Conservation (phyloP, 2,797 vertebrate genomes). For the Glyptemys insculpta region DNA sequence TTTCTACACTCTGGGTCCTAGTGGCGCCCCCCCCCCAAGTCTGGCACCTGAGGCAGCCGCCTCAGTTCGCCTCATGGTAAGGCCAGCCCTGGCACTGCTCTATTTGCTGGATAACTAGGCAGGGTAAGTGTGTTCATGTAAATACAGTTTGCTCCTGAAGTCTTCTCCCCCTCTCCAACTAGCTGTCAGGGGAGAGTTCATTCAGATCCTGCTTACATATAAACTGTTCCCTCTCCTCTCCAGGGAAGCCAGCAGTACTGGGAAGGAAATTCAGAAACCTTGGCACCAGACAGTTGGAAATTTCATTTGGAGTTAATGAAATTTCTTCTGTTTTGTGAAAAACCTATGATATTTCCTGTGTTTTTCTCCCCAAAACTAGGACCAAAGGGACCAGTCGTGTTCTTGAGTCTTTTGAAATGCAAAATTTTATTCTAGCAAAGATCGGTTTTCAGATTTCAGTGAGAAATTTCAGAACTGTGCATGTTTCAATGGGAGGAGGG, state of each 20-base stretch:
- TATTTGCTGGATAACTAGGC: no score
- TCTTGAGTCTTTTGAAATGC: background rate
- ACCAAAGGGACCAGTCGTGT: background rate
- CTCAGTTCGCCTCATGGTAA: no score
- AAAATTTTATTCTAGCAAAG: background rate
- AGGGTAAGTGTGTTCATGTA: no score
- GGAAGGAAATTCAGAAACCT: background rate
- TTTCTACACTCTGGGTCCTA: no score
- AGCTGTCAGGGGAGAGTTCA: no score
- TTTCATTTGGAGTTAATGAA: background rate
- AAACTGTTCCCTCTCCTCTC: background rate
- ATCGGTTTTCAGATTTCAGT: slow-evolving; percentile 24
- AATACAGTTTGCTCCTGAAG: no score
- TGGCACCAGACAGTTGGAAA: background rate
- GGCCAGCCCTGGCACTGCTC: no score
- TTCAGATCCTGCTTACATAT: background rate
- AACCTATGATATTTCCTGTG: background rate
- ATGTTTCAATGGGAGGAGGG: slow-evolving; percentile 25
- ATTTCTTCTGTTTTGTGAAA: background rate
- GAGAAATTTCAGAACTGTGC: slow-evolving; percentile 2
- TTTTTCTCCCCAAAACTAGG: background rate
- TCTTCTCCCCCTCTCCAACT: no score
- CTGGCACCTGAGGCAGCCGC: no score
- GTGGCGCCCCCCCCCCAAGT: no score
- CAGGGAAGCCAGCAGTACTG: background rate